Evolutionary conservation across 2,888 invertebrate species (phyloP), one percentile per base, ranked within the genome.

Genomic region (Dioctria linearis): DNA sequence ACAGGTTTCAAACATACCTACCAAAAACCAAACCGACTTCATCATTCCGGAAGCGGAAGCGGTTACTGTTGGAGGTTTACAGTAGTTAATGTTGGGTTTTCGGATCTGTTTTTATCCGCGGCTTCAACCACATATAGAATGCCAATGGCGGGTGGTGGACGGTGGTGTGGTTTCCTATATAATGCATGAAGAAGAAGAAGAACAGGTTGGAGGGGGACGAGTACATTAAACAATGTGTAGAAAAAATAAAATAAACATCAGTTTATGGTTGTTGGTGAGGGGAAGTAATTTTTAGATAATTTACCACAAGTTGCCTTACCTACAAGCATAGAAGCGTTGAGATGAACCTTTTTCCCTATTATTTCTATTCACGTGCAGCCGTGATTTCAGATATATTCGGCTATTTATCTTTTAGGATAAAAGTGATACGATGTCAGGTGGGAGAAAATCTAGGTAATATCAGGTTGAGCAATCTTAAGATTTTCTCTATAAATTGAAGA

Each of bases 251-350:
- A 67, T 67, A 69, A 69, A 37, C 69, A 69, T 37, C 4, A 37
- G 37, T 9, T 49, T 37, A 51, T 39, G 25, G 25, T 69, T 39
- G 69, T n/a, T n/a, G 25, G 39, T 11, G 46, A 6, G 46, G 5
- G 46, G 51, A n/a, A 69, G 69, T 9, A 69, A 69, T 39, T 69
- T 69, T 69, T 69, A 37, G 69, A 69, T 69, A 69, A 69, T 69
- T 69, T 51, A 69, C 69, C 69, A 51, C 69, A 69, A 37, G 49
- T 51, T 69, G 39, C 51, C 39, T 42, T 49, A 11, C 51, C 25
- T 25, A 69, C 6, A 54, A 54, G 25, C 37, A 51, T 37, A 51
- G 39, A 51, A 39, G n/a, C 49, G 43, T 51, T 69, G 13, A 65
- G 25, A 25, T 11, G 3, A n/a, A 54, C 69, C 39, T 39, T 9